Conservation (phyloP, 1,140 invertebrate species). For the Solen grandis region DNA sequence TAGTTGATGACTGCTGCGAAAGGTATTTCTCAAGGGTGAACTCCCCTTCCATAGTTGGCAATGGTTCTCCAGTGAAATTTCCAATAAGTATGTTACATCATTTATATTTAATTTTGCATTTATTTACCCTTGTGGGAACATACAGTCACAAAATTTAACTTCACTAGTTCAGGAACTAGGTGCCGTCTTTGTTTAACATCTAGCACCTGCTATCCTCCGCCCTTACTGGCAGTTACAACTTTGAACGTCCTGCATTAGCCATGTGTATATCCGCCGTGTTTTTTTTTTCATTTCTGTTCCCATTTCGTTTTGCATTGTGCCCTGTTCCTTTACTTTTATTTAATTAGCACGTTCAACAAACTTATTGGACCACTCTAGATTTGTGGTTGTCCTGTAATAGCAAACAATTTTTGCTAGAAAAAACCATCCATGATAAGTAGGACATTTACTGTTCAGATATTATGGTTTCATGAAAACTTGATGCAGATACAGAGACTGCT, state of each 20-base stretch:
- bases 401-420: conserved; percentile 4
- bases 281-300: conserved; percentile 20
- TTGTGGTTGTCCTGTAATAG: conserved; percentile 21
- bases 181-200: conserved; percentile 30
- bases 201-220: not conserved
- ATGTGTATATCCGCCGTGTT: conserved; percentile 6
- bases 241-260: conserved; percentile 15
- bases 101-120: conserved; percentile 7
- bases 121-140: conserved; percentile 12
- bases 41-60: too few species aligned
- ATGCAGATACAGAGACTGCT: conserved; percentile 11
- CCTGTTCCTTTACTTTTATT: not conserved
- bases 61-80: too few species aligned
- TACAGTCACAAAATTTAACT: conserved; percentile 24
- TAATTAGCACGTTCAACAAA: not conserved
- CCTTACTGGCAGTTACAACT: conserved; percentile 26
- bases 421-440: too few species aligned
- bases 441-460: conserved; percentile 14
- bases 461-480: conserved; percentile 20
- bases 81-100: conserved; percentile 26
- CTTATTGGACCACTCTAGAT: conserved; percentile 20
- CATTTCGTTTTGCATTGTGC: conserved; percentile 14
- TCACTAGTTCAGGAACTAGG: conserved; percentile 22
- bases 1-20: too few species aligned
- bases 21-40: too few species aligned